phyloP scores from a whole-genome alignment of 1,140 invertebrate species.

The Pseudobourletiella spinata region DNA sequence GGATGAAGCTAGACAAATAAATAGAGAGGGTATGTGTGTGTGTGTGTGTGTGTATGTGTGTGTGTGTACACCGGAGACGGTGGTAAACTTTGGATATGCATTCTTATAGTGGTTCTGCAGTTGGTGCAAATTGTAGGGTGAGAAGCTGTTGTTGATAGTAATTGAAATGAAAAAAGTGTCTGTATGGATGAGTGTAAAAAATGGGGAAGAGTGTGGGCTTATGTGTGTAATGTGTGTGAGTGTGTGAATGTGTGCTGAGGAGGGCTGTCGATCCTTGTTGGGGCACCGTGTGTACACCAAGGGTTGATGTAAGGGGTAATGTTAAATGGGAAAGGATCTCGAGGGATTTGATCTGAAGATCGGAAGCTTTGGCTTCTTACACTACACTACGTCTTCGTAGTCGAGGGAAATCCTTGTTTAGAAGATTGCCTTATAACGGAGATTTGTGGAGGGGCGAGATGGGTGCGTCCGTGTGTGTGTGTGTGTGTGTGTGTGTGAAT shows the following conservation, averaged over 20 bases:
- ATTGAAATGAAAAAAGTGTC: slow-evolving; percentile 4
- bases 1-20: background rate
- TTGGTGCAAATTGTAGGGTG: slow-evolving; percentile 14
- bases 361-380: slow-evolving; percentile 9
- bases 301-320: slow-evolving; percentile 4
- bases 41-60: slow-evolving; percentile 8
- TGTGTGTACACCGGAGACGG: background rate
- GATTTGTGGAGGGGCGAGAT: slow-evolving; percentile 34
- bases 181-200: background rate
- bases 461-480: too few species aligned
- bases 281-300: too few species aligned
- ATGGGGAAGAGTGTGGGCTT: background rate
- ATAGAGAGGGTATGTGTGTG: background rate
- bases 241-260: background rate
- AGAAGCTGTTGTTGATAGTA: slow-evolving; percentile 7
- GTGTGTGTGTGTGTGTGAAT: too few species aligned
- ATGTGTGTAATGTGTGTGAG: background rate
- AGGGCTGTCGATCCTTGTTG: too few species aligned
- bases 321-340: slow-evolving; percentile 28
- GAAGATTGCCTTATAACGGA: slow-evolving; percentile 35
- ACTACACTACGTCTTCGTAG: background rate
- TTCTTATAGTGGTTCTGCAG: too few species aligned
- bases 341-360: slow-evolving; percentile 19
- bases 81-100: too few species aligned
- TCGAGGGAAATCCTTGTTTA: slow-evolving; percentile 22